phyloP scores from a whole-genome alignment of 1,140 invertebrate genomes.

The Uloborus diversus region DNA sequence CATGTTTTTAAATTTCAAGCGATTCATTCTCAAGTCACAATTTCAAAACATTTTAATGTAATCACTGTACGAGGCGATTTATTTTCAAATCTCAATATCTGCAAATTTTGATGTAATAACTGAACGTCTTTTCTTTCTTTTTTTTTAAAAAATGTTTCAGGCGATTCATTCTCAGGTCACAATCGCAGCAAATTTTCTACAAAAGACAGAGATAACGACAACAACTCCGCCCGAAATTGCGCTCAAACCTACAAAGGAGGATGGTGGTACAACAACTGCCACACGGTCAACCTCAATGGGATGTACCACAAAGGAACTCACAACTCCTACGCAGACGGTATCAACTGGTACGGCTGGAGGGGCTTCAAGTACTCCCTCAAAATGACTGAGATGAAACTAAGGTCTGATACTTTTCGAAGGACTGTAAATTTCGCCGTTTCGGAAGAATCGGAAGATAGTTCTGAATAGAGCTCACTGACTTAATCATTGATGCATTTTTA shows the following conservation, averaged over 20 bases:
- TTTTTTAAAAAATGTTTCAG: no score
- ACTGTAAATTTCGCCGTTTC: no score
- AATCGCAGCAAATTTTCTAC: conserved; percentile 78
- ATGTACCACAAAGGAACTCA: conserved; percentile 83
- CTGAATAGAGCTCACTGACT: no score
- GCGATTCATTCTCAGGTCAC: conserved; percentile 64
- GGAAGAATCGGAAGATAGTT: no score
- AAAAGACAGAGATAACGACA: conserved; percentile 77
- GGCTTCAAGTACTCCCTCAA: conserved; percentile 71
- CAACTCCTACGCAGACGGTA: conserved; percentile 57
- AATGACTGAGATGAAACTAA: conserved; percentile 82
- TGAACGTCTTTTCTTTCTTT: no score
- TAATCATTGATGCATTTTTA: no score
- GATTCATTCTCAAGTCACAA: conserved; percentile 68
- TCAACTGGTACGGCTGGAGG: conserved; percentile 84
- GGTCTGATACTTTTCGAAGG: conserved; percentile 64
- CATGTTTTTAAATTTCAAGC: neutral
- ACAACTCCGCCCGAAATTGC: conserved; percentile 74
- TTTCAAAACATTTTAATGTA: conserved; percentile 76
- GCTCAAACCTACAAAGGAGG: conserved; percentile 69
- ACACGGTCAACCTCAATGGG: conserved; percentile 92
- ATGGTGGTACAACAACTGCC: conserved; percentile 78
- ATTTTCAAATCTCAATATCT: no score
- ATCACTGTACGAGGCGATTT: no score
- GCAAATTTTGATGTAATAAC: no score